Conservation (phyloP, 2,888 invertebrate genomes). For the Tridacna gigas region DNA sequence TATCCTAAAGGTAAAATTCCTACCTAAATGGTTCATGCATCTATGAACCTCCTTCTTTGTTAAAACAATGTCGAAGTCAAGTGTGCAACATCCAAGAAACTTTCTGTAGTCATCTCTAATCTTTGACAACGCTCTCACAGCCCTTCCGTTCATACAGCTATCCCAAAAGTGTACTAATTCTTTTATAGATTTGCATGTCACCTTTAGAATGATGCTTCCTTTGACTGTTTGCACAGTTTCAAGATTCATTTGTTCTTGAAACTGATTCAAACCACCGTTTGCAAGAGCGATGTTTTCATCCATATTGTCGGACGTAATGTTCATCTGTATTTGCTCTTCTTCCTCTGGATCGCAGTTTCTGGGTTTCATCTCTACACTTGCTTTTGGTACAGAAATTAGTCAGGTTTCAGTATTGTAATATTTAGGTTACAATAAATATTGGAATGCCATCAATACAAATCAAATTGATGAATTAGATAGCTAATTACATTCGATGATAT, state of each 20-base stretch:
- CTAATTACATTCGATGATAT: too few relatives aligned
- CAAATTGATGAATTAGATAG: too few relatives aligned
- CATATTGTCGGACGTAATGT: neutral
- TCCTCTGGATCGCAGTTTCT: neutral
- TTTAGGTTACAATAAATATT: too few relatives aligned
- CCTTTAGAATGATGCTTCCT: conserved; percentile 3
- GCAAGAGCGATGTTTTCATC: neutral
- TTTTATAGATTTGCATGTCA: neutral
- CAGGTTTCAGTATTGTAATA: too few relatives aligned
- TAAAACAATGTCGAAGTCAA: neutral
- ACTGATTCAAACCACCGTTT: neutral
- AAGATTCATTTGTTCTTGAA: neutral
- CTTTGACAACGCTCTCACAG: neutral
- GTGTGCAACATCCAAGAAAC: neutral
- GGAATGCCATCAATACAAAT: too few relatives aligned
- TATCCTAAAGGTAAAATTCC: neutral
- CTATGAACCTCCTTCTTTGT: neutral
- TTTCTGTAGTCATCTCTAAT: neutral
- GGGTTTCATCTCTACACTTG: neutral
- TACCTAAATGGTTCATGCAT: neutral
- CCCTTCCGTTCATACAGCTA: neutral
- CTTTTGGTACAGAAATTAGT: neutral
- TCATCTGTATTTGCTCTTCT: neutral
- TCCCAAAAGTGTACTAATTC: neutral
- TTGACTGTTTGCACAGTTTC: neutral